Evolutionary conservation across 2,113 vertebrate species (phyloP).

Genomic region (Andinoacara biseriatus): DNA sequence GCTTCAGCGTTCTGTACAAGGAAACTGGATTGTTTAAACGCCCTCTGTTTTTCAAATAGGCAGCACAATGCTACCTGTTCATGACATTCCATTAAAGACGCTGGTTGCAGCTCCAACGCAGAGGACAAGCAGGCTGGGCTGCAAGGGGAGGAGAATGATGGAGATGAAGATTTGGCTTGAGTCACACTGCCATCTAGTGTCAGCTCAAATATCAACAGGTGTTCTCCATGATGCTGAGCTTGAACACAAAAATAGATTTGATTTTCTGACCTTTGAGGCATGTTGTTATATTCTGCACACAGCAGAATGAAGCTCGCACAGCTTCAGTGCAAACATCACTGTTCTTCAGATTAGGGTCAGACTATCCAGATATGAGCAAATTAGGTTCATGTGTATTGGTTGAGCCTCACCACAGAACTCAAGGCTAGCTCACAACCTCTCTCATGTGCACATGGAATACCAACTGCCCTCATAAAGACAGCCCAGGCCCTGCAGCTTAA

Average conservation of each 20-base stretch:
- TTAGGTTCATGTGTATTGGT: neutral
- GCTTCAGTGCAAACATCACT: neutral
- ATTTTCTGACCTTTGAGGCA: neutral
- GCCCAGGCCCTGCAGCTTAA: slow-evolving; percentile 21
- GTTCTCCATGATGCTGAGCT: slow-evolving; percentile 30
- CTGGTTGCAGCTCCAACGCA: slow-evolving; percentile 55
- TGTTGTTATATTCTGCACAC: neutral
- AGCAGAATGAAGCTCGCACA: neutral
- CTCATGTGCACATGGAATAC: slow-evolving; percentile 7
- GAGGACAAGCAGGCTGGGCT: slow-evolving; percentile 23
- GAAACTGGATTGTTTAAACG: slow-evolving; percentile 63
- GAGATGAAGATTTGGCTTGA: slow-evolving; percentile 35
- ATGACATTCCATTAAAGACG: slow-evolving; percentile 76
- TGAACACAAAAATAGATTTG: neutral
- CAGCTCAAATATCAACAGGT: slow-evolving; percentile 15
- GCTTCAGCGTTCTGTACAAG: slow-evolving; percentile 33
- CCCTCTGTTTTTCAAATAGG: slow-evolving; percentile 70
- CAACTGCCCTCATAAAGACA: neutral
- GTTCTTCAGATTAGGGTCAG: neutral
- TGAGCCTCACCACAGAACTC: neutral
- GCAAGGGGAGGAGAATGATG: neutral
- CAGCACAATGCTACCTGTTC: slow-evolving; percentile 66
- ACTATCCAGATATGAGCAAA: neutral
- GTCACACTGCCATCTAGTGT: slow-evolving; percentile 81
- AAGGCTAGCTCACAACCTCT: neutral